These are phyloP conservation scores for Myotis lucifugus DNA, from an alignment of 2,113 vertebrate genomes.

Conservation along the genomic window DNA sequence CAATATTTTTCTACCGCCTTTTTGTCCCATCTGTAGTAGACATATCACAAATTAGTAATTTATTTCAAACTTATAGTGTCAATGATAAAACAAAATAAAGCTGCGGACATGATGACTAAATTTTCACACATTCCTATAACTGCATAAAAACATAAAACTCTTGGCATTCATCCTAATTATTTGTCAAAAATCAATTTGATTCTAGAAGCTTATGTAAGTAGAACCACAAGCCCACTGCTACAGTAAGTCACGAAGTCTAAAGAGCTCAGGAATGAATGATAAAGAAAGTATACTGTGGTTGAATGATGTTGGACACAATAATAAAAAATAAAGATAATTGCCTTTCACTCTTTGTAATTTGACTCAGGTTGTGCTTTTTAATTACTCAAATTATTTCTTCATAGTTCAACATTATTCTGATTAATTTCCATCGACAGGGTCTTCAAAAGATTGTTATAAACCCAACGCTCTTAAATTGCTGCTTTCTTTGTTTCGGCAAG, in stretches of 20 bases:
- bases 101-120: conserved; percentile 57
- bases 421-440: conserved; percentile 7
- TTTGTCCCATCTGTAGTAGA: conserved; percentile 47
- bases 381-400: conserved; percentile 71
- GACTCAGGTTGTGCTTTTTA: conserved; percentile 17
- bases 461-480: conserved; percentile 37
- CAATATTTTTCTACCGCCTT: conserved; percentile 7
- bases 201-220: neutral
- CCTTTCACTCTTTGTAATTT: conserved; percentile 13
- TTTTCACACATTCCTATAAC: conserved; percentile 47
- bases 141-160: conserved; percentile 46
- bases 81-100: conserved; percentile 44
- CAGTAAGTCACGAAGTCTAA: neutral
- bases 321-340: neutral
- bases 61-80: conserved; percentile 30
- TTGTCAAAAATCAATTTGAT: conserved; percentile 66
- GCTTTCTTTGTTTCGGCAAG: conserved; percentile 58
- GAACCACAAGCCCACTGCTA: neutral
- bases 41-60: conserved; percentile 22
- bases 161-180: conserved; percentile 67
- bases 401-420: conserved; percentile 2
- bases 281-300: neutral
- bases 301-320: neutral
- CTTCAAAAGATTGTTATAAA: neutral
- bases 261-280: neutral